Conservation (phyloP, 2,797 vertebrate genomes). For the Phoxinus dragarum region DNA sequence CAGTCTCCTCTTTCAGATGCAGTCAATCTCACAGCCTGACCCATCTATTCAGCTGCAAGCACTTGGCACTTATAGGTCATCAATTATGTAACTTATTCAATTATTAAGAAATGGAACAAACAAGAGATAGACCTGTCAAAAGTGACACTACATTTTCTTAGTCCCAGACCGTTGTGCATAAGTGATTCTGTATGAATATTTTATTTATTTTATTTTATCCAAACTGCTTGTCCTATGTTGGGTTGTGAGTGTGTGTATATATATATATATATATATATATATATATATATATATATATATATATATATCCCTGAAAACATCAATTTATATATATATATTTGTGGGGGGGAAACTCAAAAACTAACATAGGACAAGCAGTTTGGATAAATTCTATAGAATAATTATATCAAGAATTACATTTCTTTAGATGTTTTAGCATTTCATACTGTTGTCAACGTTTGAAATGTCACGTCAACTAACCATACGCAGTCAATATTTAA, state of each 20-base stretch:
- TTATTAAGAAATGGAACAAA: conserved; percentile 77
- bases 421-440: not conserved
- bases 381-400: not conserved
- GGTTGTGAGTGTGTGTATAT: not conserved
- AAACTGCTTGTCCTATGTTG: not conserved
- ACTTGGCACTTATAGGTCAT: conserved; percentile 73
- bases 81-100: conserved; percentile 78
- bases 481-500: not conserved
- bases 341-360: no score
- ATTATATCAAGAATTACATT: not conserved
- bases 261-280: no score
- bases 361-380: no score
- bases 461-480: not conserved
- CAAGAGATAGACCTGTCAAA: conserved; percentile 70
- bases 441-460: not conserved
- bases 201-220: not conserved
- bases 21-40: conserved; percentile 44
- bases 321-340: not conserved
- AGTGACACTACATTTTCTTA: conserved; percentile 7
- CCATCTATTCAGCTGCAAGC: conserved; percentile 63
- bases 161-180: not conserved
- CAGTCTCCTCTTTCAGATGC: conserved; percentile 62
- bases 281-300: not conserved
- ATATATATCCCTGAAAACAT: no score
- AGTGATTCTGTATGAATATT: not conserved